phyloP scores from a whole-genome alignment of 1,140 invertebrate species.

The Formica selysi region DNA sequence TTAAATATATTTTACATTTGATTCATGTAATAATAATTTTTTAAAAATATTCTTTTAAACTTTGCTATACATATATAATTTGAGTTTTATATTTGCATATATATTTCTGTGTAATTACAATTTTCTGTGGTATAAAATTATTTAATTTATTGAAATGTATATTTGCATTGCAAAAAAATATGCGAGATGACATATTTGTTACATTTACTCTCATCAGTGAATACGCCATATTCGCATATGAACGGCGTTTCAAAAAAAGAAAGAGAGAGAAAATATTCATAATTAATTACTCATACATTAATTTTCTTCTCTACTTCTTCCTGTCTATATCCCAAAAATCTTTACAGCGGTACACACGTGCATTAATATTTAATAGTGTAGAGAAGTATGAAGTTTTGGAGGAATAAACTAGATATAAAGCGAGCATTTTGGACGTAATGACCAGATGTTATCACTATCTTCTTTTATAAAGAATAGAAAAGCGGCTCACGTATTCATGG shows the following conservation, averaged over 20 bases:
- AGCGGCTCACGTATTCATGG: constrained; percentile 52
- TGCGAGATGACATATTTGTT: neutral
- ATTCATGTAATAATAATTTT: no score
- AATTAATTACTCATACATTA: constrained; percentile 55
- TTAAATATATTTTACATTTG: no score
- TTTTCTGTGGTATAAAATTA: neutral
- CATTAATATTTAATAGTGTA: constrained; percentile 39
- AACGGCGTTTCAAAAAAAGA: neutral
- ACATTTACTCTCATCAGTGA: constrained; percentile 10
- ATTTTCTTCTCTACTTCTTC: constrained; percentile 29
- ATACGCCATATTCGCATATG: constrained; percentile 16
- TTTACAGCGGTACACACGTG: neutral
- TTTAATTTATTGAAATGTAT: neutral
- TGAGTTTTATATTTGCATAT: no score
- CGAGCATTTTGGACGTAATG: constrained; percentile 35
- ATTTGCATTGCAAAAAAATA: constrained; percentile 13
- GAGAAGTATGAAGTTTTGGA: constrained; percentile 51
- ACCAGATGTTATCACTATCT: constrained; percentile 60
- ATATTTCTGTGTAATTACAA: neutral
- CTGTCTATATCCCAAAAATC: neutral
- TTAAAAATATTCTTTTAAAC: no score
- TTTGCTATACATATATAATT: no score
- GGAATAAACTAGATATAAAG: constrained; percentile 18
- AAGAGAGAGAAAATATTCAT: constrained; percentile 29
- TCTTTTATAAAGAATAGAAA: constrained; percentile 47